Percentiles rank a stretch among this genome's conserved stretches.
These are phyloP conservation scores for Perognathus longimembris DNA, from an alignment of 2,113 vertebrate genomes.

Conservation along the genomic window DNA sequence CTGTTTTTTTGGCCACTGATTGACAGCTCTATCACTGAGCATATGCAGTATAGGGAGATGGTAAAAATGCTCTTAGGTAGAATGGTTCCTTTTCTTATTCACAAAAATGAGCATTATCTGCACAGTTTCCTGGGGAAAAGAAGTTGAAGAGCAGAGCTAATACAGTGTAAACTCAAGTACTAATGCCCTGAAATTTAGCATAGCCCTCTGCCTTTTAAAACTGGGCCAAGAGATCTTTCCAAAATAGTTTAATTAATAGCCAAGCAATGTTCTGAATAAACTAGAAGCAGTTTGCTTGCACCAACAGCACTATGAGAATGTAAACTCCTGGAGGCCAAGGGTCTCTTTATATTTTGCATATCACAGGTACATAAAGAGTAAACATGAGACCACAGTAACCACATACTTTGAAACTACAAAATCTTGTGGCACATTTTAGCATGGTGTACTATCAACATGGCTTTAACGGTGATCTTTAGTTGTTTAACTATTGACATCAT, in stretches of 20 bases:
- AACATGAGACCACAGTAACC: constrained; percentile 66
- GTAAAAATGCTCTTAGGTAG: constrained; percentile 57
- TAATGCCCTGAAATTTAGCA: constrained; percentile 64
- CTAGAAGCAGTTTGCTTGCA: constrained; percentile 66
- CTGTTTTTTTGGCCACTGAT: constrained; percentile 51
- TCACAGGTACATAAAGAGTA: constrained; percentile 68
- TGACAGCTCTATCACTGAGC: background rate
- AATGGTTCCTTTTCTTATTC: constrained; percentile 56
- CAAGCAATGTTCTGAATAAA: constrained; percentile 66
- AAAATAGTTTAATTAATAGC: constrained; percentile 64
- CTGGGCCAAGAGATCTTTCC: constrained; percentile 59
- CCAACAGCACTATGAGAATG: constrained; percentile 79
- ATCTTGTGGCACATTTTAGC: constrained; percentile 56
- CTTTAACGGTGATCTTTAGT: constrained; percentile 55
- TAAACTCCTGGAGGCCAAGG: constrained; percentile 77
- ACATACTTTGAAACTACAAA: constrained; percentile 45
- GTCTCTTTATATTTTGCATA: constrained; percentile 78
- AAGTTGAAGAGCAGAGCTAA: constrained; percentile 56
- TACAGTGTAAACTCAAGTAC: constrained; percentile 66
- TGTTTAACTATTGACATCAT: constrained; percentile 52
- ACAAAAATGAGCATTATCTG: constrained; percentile 38
- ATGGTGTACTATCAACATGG: constrained; percentile 51
- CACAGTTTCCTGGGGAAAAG: constrained; percentile 35
- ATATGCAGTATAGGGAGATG: background rate
- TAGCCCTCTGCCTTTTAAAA: constrained; percentile 63